Evolutionary conservation across 2,797 vertebrate species (phyloP), one percentile per base, ranked within the genome.

Genomic region (Premnoplex brunnescens): DNA sequence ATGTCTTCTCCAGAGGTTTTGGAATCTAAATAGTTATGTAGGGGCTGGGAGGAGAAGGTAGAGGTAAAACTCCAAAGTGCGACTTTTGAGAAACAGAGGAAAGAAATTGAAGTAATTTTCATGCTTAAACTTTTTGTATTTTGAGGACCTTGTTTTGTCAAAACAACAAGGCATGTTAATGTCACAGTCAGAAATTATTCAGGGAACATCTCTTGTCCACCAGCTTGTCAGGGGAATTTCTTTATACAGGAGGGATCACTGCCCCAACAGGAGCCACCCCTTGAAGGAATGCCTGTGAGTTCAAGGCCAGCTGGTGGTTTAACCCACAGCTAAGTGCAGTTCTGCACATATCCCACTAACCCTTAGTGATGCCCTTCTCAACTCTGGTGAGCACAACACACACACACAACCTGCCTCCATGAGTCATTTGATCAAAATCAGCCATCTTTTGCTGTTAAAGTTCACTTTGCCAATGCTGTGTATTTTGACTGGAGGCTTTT

Each of bases 331-430:
- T 37, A 46, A 58, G 13, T 3, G 6, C 1, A 0, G 3, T 52
- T 69, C 2, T 0, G 14, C 23, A 26, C 7, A 49, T 37, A 8
- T 66, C 27, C 34, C 9, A 44, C 39, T 27, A 69, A 24, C 12
- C 21, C 12, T 43, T 30, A 60, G 24, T 1, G 2, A 75, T 48
- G 36, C 3, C 9, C 13, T 52, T 72, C 22, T 6, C 54, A 43
- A 2, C 28, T 55, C 19, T 78, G 34, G 14, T 54, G n/a, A 77
- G 24, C 19, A 43, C 13, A 69, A 22, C 3, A 22, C 3, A 12
- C 36, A 36, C 9, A 26, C 8, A n/a, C 2, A 7, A 4, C 52
- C 28, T 51, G 26, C 10, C 17, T 58, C 7, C 1, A 1, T 2
- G 3, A 58, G 20, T 54, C 12, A 37, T 71, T 74, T 58, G 30